Evolutionary conservation across 1,140 invertebrate species (phyloP).

Genomic region (Drosophila murphyi): DNA sequence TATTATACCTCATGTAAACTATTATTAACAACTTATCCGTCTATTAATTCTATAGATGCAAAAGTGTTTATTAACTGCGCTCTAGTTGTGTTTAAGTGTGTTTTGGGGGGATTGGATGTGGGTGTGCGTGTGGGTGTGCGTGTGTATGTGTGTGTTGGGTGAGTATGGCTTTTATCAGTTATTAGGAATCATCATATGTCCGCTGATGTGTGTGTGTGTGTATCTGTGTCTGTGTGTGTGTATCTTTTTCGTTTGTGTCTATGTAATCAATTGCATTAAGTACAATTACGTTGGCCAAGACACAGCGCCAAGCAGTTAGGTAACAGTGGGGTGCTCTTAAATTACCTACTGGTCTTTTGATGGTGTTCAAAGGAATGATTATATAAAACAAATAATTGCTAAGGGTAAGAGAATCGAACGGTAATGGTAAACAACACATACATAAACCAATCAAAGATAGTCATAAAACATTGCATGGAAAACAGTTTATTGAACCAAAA

Average conservation of each 20-base stretch:
- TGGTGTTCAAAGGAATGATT: slow-evolving; percentile 14
- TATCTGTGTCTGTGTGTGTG: slow-evolving; percentile 34
- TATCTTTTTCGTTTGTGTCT: slow-evolving; percentile 40
- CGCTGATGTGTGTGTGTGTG: slow-evolving; percentile 34
- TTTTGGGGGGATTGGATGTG: not conserved
- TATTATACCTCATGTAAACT: slow-evolving; percentile 43
- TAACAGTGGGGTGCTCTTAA: slow-evolving; percentile 6
- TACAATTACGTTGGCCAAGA: slow-evolving; percentile 73
- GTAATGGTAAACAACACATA: not conserved
- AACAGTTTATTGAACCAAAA: not conserved
- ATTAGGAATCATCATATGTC: slow-evolving; percentile 74
- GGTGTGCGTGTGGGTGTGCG: slow-evolving; percentile 17
- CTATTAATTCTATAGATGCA: slow-evolving; percentile 67
- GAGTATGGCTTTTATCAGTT: slow-evolving; percentile 34
- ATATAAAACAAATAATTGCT: slow-evolving; percentile 22
- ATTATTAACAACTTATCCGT: slow-evolving; percentile 74
- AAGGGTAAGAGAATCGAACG: not conserved
- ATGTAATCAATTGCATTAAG: slow-evolving; percentile 79
- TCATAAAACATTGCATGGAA: not conserved
- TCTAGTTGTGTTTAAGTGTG: slow-evolving; percentile 41
- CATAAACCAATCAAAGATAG: not conserved
- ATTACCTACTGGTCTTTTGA: slow-evolving; percentile 30
- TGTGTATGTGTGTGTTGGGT: slow-evolving; percentile 32
- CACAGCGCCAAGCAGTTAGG: slow-evolving; percentile 47
- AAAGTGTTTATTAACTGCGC: slow-evolving; percentile 65